Conservation (phyloP, 2,797 vertebrate species). For the Malurus leucopterus region DNA sequence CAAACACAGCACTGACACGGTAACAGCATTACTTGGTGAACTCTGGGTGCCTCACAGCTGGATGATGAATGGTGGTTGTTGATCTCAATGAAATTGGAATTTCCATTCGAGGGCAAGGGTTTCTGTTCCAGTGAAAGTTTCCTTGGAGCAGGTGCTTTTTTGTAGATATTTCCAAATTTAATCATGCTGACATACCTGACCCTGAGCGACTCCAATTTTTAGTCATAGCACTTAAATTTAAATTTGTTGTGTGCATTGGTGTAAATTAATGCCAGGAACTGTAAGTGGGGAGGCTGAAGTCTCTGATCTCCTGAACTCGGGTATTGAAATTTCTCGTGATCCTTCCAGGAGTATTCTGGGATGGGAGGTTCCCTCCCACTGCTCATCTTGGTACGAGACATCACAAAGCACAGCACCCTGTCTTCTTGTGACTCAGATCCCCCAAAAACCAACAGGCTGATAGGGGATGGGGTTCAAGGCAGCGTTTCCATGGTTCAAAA, state of each 20-base stretch:
- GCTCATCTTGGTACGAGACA: neutral
- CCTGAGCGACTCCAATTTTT: neutral
- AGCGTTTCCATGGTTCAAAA: neutral
- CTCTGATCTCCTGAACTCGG: neutral
- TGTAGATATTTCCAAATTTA: neutral
- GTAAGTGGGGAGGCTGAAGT: neutral
- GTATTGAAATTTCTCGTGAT: no score
- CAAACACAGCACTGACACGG: neutral
- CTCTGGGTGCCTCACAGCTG: neutral
- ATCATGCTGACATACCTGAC: neutral
- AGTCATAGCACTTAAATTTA: neutral
- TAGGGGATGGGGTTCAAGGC: neutral
- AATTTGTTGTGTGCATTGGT: neutral
- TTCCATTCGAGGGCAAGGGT: neutral
- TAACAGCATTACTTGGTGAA: neutral
- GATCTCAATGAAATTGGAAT: neutral
- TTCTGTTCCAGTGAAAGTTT: neutral
- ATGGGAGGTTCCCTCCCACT: neutral
- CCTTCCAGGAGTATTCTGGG: neutral
- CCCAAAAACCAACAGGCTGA: neutral
- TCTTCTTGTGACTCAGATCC: neutral
- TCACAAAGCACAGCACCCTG: rapidly evolving
- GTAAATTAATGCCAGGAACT: neutral
- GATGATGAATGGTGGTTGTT: neutral
- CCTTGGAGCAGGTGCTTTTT: neutral